Conservation (phyloP, 1,140 invertebrate species). For the Meloidogyne hapla region DNA sequence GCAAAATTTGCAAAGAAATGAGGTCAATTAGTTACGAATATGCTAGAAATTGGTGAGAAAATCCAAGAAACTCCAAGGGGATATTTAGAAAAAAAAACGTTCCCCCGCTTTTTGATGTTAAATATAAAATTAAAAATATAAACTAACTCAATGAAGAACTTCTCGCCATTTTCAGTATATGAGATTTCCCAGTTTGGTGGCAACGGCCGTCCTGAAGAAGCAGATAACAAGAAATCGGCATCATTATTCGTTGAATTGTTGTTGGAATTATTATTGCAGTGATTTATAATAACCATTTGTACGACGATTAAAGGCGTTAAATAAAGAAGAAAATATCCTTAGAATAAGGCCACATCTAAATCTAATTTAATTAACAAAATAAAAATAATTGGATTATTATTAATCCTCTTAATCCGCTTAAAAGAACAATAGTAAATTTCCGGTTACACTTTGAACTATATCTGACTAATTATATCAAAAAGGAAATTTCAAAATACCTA, state of each 20-base stretch:
- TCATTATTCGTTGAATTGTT: neutral
- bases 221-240: constrained; percentile 23
- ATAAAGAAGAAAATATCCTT: neutral
- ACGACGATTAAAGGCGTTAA: neutral
- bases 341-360: neutral
- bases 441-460: no score
- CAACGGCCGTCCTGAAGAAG: constrained; percentile 74
- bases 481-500: no score
- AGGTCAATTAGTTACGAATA: no score
- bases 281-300: neutral
- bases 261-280: neutral
- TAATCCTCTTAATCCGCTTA: neutral
- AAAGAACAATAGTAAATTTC: no score
- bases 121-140: neutral
- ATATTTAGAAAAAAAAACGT: no score
- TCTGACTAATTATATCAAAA: no score
- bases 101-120: no score
- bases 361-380: neutral
- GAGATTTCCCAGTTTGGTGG: constrained; percentile 95
- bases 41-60: neutral
- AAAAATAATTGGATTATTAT: neutral
- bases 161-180: constrained; percentile 89
- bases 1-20: constrained; percentile 15
- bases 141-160: constrained; percentile 95
- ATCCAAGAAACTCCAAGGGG: no score